A percentile compares a stretch with the other conserved stretches of the same genome.
Evolutionary conservation across 2,888 invertebrate genomes (phyloP).

Genomic region (Macaria notata): DNA sequence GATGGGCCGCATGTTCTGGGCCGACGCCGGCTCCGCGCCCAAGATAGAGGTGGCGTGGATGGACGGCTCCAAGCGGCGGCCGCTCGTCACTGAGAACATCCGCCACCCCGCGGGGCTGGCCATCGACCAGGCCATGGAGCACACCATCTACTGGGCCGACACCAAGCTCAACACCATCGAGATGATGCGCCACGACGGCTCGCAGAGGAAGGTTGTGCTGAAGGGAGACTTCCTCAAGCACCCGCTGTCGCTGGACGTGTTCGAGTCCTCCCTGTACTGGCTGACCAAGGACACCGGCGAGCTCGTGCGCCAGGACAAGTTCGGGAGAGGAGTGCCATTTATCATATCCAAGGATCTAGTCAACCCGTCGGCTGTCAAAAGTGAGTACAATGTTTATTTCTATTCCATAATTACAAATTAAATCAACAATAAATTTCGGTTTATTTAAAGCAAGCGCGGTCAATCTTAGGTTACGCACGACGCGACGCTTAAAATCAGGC

Average conservation of each 20-base stretch:
- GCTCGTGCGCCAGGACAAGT: slow-evolving; percentile 95
- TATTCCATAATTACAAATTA: too few relatives aligned
- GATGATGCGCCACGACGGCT: slow-evolving; percentile 91
- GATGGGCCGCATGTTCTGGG: slow-evolving; percentile 94
- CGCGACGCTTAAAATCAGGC: too few relatives aligned
- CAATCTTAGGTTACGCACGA: too few relatives aligned
- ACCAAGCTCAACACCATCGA: slow-evolving; percentile 95
- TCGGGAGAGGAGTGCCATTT: slow-evolving; percentile 95
- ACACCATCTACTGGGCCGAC: slow-evolving; percentile 97
- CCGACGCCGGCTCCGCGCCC: slow-evolving; percentile 94
- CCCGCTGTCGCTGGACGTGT: slow-evolving; percentile 95
- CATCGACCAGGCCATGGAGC: slow-evolving; percentile 94
- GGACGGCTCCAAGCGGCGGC: slow-evolving; percentile 95
- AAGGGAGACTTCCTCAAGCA: slow-evolving; percentile 88
- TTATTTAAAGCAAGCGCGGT: too few relatives aligned
- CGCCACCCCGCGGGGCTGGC: slow-evolving; percentile 94
- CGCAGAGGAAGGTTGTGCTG: slow-evolving; percentile 86
- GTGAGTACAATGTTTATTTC: slow-evolving; percentile 50
- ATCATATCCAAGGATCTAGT: slow-evolving; percentile 91
- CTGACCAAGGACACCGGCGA: slow-evolving; percentile 94
- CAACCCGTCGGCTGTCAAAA: slow-evolving; percentile 93
- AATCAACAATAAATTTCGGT: too few relatives aligned
- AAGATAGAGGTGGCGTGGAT: slow-evolving; percentile 98
- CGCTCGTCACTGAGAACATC: slow-evolving; percentile 90
- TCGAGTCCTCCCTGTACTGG: slow-evolving; percentile 97